A percentile compares a stretch with the other conserved stretches of the same genome.
Evolutionary conservation across 1,140 invertebrate genomes (phyloP).

Genomic region (Drosophila lowei): DNA sequence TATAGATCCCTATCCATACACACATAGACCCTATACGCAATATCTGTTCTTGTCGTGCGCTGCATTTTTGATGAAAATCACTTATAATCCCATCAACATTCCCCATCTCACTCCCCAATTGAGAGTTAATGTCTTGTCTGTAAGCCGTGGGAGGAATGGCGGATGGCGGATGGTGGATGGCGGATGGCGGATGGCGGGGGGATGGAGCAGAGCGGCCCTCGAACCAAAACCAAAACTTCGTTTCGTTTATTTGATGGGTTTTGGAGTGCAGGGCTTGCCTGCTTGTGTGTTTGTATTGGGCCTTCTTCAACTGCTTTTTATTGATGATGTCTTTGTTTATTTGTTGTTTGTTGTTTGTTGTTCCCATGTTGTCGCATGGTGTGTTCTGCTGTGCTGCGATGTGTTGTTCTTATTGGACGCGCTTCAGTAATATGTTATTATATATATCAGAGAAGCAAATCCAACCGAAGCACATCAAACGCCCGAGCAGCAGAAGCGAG

Average conservation of each 20-base stretch:
- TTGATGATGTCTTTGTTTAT: constrained; percentile 81
- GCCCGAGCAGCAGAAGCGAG: constrained; percentile 50
- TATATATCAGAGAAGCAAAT: constrained; percentile 56
- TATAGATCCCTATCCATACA: neutral
- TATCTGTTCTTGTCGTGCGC: constrained; percentile 70
- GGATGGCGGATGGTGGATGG: constrained; percentile 12
- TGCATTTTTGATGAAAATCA: constrained; percentile 80
- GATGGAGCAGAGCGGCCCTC: constrained; percentile 2
- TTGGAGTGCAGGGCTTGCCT: neutral
- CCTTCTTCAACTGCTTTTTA: constrained; percentile 61
- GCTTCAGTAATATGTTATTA: constrained; percentile 77
- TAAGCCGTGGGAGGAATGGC: constrained; percentile 13
- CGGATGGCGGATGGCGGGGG: neutral
- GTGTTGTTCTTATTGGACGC: constrained; percentile 74
- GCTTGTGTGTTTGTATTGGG: constrained; percentile 34
- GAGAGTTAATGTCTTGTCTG: constrained; percentile 67
- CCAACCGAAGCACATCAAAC: constrained; percentile 73
- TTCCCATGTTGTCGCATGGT: constrained; percentile 75
- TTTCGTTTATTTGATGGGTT: constrained; percentile 25
- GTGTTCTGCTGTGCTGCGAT: constrained; percentile 46
- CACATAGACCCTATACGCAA: constrained; percentile 6
- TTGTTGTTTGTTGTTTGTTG: constrained; percentile 71
- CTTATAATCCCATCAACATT: constrained; percentile 80
- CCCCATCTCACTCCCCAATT: constrained; percentile 70
- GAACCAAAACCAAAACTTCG: constrained; percentile 19